Evolutionary conservation across 2,113 vertebrate genomes (phyloP).

Genomic region (Pogonocichla stellata): DNA sequence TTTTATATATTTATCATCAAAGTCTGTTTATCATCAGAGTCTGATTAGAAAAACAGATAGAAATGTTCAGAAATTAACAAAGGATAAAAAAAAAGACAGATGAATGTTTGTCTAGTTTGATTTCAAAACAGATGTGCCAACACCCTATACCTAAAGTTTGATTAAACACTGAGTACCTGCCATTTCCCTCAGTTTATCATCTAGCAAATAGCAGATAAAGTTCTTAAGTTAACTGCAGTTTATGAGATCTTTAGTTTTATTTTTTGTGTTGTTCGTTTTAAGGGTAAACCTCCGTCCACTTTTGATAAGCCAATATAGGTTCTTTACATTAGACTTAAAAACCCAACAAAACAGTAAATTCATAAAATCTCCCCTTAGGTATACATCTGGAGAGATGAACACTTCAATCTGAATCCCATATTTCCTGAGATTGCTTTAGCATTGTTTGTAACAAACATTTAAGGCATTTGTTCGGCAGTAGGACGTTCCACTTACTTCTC

Average conservation of each 20-base stretch:
- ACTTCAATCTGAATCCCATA: neutral
- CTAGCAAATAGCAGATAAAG: neutral
- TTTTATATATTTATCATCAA: neutral
- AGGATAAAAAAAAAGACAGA: neutral
- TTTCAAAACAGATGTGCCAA: neutral
- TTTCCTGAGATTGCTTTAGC: neutral
- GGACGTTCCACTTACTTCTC: neutral
- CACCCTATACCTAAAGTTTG: neutral
- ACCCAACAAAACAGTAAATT: rapidly evolving
- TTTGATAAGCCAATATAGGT: neutral
- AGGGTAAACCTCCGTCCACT: neutral
- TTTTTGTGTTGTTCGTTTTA: neutral
- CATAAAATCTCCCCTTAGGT: neutral
- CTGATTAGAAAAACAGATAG: neutral
- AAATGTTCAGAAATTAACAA: neutral
- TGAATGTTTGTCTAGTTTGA: neutral
- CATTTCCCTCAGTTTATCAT: neutral
- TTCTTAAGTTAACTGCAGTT: neutral
- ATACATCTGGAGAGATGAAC: neutral
- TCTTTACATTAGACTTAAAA: neutral
- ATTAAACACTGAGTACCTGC: neutral
- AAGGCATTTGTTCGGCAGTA: neutral
- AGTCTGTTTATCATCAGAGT: too few species aligned
- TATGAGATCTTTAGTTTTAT: neutral
- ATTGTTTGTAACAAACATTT: neutral